These are phyloP conservation scores for Sylvia atricapilla DNA, from an alignment of 2,113 vertebrate genomes.

Conservation along the genomic window DNA sequence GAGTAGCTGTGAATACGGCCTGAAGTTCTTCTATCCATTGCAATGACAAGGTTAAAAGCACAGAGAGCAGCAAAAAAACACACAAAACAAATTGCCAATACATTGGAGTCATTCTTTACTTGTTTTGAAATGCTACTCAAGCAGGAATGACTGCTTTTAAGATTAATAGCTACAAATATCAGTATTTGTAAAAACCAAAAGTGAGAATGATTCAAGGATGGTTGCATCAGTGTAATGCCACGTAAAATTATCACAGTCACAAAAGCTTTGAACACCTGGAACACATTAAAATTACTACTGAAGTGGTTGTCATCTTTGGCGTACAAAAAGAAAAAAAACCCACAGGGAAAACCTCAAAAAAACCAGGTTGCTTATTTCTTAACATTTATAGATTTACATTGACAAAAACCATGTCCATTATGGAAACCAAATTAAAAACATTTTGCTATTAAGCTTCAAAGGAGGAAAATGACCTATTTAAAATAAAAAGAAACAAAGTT, in stretches of 20 bases:
- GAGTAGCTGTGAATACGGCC: not conserved
- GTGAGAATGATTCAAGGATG: not conserved
- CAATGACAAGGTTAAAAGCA: not conserved
- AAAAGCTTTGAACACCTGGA: not conserved
- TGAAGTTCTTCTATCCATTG: not conserved
- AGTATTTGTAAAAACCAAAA: not conserved
- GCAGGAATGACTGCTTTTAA: not conserved
- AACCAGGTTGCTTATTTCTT: not conserved
- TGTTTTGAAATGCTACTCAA: not conserved
- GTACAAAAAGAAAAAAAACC: not conserved
- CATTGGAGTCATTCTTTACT: not conserved
- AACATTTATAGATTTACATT: not conserved
- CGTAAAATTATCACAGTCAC: not conserved
- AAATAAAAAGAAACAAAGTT: not conserved
- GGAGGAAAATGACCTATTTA: not conserved
- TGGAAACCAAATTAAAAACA: not conserved
- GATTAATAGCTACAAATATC: not conserved
- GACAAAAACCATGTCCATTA: not conserved
- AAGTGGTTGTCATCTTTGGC: not conserved
- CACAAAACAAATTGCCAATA: not conserved
- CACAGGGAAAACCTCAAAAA: not conserved
- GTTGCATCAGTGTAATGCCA: not conserved
- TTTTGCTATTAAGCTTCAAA: not conserved
- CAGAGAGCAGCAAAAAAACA: not conserved
- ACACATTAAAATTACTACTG: not conserved